Evolutionary conservation across 1,140 invertebrate species (phyloP), one percentile per base, ranked within the genome.

Genomic region (Drosophila saltans): DNA sequence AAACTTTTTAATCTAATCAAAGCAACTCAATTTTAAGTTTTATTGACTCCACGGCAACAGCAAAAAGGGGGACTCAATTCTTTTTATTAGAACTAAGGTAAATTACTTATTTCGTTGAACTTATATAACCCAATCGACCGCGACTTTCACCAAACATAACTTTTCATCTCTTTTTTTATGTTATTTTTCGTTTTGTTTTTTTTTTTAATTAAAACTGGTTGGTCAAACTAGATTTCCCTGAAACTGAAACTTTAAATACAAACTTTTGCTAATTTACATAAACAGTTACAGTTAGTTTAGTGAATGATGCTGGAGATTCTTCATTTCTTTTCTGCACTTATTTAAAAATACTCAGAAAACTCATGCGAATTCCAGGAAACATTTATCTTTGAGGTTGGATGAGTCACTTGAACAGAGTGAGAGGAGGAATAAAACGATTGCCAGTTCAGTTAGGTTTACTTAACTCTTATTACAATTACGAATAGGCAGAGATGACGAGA

Each of bases 131-230:
- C 21, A 52, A 52, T 52, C 45, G 45, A 67, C 63, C 48, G 69
- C 69, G 76, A 83, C 83, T 88, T 88, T 88, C 83, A 88, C 83
- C 80, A 66, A 57, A 41, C 62, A 61, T 66, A 69, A 65, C 69
- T 71, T 52, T 75, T 71, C 58, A 63, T 72, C 75, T 82, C 65
- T 69, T 80, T 75, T 75, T 88, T 72, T 71, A 30, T 30, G 48
- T 66, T 68, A 48, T 45, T 69, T 66, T 30, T 2, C 16, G 16
- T 16, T 2, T 30, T 30, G 28, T 30, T 30, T 30, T 45, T 45
- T 24, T 36, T 75, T 83, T 89, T 89, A 83, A 88, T 88, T 86
- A 83, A 89, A 88, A 88, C 83, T 89, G 69, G 83, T 88, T 88
- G 66, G 16, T 24, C 16, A 76, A 82, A 88, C 83, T 88, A 85